phyloP scores from a whole-genome alignment of 2,888 invertebrate species.

The Amblyteles armatorius region DNA sequence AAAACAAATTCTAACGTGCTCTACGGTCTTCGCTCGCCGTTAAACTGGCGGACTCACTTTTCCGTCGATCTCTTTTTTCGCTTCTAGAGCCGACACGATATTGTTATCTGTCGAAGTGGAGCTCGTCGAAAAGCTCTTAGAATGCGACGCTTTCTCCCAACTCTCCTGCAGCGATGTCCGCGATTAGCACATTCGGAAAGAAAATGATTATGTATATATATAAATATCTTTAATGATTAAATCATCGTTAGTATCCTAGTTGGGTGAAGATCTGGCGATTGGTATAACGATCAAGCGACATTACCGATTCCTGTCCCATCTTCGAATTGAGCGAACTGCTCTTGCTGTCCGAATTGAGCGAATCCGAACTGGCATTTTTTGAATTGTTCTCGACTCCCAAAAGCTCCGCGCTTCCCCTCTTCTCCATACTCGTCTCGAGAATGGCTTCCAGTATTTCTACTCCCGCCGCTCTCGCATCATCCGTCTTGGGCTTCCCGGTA shows the following conservation, averaged over 20 bases:
- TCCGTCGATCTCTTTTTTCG: constrained; percentile 84
- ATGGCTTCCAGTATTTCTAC: constrained; percentile 61
- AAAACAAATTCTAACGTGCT: constrained; percentile 37
- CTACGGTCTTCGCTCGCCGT: constrained; percentile 11
- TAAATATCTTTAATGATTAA: not conserved
- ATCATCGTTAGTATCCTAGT: not conserved
- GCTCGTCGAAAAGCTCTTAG: constrained; percentile 88
- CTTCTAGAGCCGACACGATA: constrained; percentile 87
- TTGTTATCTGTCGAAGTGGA: constrained; percentile 88
- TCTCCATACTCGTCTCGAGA: constrained; percentile 86
- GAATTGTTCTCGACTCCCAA: constrained; percentile 89
- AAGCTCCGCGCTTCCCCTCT: constrained; percentile 89
- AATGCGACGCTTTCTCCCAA: constrained; percentile 88
- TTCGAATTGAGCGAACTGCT: constrained; percentile 94
- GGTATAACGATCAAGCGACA: constrained; percentile 69
- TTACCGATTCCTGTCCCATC: constrained; percentile 93
- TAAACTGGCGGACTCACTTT: constrained; percentile 79
- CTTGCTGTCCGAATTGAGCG: constrained; percentile 93
- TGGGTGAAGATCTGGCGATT: not conserved
- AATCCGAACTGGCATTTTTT: constrained; percentile 93
- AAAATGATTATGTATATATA: not conserved
- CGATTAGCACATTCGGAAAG: not conserved
- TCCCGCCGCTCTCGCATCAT: constrained; percentile 63
- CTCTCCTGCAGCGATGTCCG: constrained; percentile 84
- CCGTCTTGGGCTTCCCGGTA: constrained; percentile 4